A percentile compares a stretch with the other conserved stretches of the same genome.
phyloP scores from a whole-genome alignment of 1,140 invertebrate species.

The Archegozetes longisetosus region DNA sequence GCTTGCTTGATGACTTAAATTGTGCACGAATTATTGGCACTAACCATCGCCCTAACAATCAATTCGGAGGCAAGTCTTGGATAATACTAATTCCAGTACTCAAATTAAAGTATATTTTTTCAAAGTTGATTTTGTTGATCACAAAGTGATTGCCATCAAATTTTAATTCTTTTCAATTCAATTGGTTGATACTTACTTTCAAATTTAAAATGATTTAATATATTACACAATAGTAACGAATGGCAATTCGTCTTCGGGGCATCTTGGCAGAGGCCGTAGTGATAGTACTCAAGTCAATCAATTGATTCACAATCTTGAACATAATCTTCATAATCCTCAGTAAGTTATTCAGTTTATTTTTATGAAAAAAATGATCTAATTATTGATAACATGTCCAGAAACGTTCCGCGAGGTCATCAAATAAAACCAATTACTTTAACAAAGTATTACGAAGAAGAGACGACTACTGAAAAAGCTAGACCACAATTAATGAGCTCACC shows the following conservation, averaged over 20 bases:
- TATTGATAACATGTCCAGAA: not conserved
- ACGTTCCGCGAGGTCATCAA: not conserved
- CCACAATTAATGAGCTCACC: not conserved
- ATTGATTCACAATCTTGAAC: constrained; percentile 3
- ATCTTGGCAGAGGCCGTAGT: not conserved
- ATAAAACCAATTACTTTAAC: no score
- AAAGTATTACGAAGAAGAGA: no score
- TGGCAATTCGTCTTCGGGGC: no score
- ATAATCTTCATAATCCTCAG: constrained; percentile 11
- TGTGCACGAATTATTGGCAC: constrained; percentile 49
- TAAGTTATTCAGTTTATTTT: not conserved
- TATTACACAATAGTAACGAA: not conserved
- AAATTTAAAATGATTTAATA: not conserved
- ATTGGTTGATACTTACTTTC: not conserved
- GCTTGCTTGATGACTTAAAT: constrained; percentile 74
- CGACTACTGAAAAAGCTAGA: not conserved
- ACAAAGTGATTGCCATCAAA: no score
- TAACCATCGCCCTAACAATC: constrained; percentile 25
- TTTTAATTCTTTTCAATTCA: no score
- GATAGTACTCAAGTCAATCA: constrained; percentile 4
- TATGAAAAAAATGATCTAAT: not conserved
- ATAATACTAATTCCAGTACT: not conserved
- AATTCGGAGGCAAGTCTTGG: no score
- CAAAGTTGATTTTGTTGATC: no score
- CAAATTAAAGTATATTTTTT: no score